Evolutionary conservation across 2,888 invertebrate genomes (phyloP), one percentile per base, ranked within the genome.

Genomic region (Drosophila peninsularis): DNA sequence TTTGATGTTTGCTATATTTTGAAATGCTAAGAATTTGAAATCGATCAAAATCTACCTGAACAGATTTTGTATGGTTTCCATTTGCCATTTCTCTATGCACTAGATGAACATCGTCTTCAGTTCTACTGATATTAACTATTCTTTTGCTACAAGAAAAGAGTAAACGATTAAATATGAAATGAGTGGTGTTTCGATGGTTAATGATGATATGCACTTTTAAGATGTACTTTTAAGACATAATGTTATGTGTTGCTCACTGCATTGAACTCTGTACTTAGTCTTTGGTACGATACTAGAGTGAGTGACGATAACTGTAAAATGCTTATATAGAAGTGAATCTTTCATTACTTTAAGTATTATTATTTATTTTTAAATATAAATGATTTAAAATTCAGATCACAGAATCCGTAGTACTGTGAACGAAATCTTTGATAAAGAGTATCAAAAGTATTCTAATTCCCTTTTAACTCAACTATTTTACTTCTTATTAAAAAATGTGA

Each of bases 21-120:
- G 50, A 65, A 57, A 55, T 50, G 62, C 69, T 66, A 52, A 37
- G 32, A 37, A 75, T 67, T 78, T 76, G 70, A 86, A 80, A 72
- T 80, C 73, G 65, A 79, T 85, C 91, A 91, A 91, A 91, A 91
- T 92, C 92, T 93, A 95, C 94, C 94, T 95, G 95, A 91, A 96
- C 94, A 87, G 95, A 95, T 94, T 96, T 96, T 94, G 94, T 95
- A 93, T 95, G 95, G 93, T 94, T 94, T 89, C 93, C 93, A 83
- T 94, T 93, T 93, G 94, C 95, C 92, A 94, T 94, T 93, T 95
- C 95, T 92, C 94, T 94, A 92, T 95, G 94, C 93, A 95, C 95
- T 93, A 95, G 94, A 93, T 94, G 95, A 93, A 95, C 95, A 93
- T 95, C 94, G 93, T 95, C 95, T 92, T 95, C 94, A 93, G 95